These are phyloP conservation scores for Heterocephalus glaber DNA, from an alignment of 2,113 vertebrate species.

Conservation along the genomic window DNA sequence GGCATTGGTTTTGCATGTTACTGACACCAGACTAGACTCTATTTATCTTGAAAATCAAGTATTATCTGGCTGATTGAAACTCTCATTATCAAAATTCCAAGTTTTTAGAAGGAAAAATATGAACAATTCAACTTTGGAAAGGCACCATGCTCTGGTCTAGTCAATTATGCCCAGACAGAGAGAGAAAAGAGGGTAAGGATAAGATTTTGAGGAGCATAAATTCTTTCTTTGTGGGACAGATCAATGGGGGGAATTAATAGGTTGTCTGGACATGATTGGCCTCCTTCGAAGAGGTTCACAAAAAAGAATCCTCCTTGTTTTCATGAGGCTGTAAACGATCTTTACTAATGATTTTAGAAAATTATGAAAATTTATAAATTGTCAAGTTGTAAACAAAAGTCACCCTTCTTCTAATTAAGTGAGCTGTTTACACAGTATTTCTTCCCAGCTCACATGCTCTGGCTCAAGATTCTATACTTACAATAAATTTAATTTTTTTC, in stretches of 20 bases:
- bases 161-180: neutral
- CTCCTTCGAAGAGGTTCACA: neutral
- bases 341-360: conserved; percentile 44
- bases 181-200: neutral
- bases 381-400: neutral
- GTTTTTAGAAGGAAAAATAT: neutral
- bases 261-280: neutral
- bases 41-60: neutral
- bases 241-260: neutral
- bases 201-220: neutral
- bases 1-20: neutral
- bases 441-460: neutral
- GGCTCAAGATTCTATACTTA: conserved; percentile 8
- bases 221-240: neutral
- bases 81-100: neutral
- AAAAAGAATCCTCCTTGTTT: neutral
- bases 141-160: neutral
- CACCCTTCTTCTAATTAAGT: conserved; percentile 24
- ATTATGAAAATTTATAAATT: neutral
- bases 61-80: neutral
- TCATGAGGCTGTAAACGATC: neutral
- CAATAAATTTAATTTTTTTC: conserved; percentile 11
- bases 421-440: neutral
- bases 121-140: neutral
- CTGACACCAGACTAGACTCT: neutral